These are phyloP conservation scores for Timema cristinae DNA, from an alignment of 2,888 invertebrate genomes.

Conservation along the genomic window DNA sequence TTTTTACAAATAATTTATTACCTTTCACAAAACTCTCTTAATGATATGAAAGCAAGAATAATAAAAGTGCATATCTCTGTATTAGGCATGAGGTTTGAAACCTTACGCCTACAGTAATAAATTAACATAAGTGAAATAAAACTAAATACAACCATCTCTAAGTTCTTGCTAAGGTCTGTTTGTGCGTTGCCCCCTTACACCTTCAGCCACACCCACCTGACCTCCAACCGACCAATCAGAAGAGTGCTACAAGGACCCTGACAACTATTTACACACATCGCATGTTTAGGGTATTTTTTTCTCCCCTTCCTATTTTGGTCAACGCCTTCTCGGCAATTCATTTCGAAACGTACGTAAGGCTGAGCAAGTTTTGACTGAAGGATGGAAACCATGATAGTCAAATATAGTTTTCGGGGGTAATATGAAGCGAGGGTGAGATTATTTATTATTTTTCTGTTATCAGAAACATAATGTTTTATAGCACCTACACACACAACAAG, in stretches of 20 bases:
- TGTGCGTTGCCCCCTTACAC: not conserved
- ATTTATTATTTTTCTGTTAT: too few relatives aligned
- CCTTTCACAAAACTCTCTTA: too few relatives aligned
- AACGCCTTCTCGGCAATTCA: conserved; percentile 16
- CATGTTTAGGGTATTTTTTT: not conserved
- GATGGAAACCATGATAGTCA: not conserved
- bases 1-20: too few relatives aligned
- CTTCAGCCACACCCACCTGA: conserved; percentile 8
- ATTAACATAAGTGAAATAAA: conserved; percentile 7
- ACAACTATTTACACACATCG: conserved; percentile 16
- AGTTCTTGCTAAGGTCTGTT: not conserved
- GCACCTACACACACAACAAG: too few relatives aligned
- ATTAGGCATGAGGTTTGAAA: too few relatives aligned
- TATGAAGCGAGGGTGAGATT: too few relatives aligned
- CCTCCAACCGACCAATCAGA: conserved; percentile 8
- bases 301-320: not conserved
- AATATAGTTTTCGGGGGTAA: too few relatives aligned
- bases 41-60: too few relatives aligned
- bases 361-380: not conserved
- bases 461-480: too few relatives aligned
- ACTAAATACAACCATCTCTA: too few relatives aligned
- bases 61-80: too few relatives aligned
- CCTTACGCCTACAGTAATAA: conserved; percentile 2
- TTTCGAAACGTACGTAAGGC: conserved; percentile 2
- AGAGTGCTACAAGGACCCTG: not conserved